These are phyloP conservation scores for Microplitis manilae DNA, from an alignment of 2,888 invertebrate species.

Conservation along the genomic window DNA sequence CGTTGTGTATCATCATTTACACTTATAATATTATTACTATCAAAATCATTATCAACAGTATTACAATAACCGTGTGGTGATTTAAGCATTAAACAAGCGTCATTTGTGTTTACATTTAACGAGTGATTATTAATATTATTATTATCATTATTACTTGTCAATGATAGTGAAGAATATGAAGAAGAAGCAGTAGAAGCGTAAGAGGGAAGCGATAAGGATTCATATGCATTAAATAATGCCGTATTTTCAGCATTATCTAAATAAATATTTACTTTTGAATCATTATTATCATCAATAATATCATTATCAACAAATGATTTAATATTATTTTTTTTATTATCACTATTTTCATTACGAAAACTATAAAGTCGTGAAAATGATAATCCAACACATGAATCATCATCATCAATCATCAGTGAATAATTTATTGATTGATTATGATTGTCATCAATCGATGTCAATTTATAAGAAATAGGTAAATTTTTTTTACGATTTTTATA, in stretches of 20 bases:
- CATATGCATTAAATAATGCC: conserved; percentile 26
- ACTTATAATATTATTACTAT: neutral
- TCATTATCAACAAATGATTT: conserved; percentile 52
- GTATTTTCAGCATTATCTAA: conserved; percentile 37
- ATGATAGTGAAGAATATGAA: conserved; percentile 1
- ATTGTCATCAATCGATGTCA: conserved; percentile 6
- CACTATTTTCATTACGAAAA: conserved; percentile 39
- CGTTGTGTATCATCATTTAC: neutral
- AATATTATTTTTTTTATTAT: conserved; percentile 50
- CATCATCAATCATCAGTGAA: conserved; percentile 20
- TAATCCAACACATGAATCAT: conserved; percentile 12
- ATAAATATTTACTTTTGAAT: conserved; percentile 16
- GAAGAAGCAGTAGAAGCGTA: conserved; percentile 9
- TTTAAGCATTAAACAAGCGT: conserved; percentile 11
- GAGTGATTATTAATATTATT: no score
- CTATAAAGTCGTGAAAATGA: conserved; percentile 33
- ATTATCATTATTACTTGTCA: neutral
- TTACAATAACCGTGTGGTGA: neutral
- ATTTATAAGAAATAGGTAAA: neutral
- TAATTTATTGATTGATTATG: neutral
- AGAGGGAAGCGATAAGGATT: conserved; percentile 18
- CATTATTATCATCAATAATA: conserved; percentile 34
- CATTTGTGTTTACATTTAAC: neutral
- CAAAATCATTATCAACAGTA: neutral
- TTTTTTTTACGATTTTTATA: neutral